A percentile compares a stretch with the other conserved stretches of the same genome.
These are phyloP conservation scores for Aleadryas rufinucha DNA, from an alignment of 2,113 vertebrate genomes.

Conservation along the genomic window DNA sequence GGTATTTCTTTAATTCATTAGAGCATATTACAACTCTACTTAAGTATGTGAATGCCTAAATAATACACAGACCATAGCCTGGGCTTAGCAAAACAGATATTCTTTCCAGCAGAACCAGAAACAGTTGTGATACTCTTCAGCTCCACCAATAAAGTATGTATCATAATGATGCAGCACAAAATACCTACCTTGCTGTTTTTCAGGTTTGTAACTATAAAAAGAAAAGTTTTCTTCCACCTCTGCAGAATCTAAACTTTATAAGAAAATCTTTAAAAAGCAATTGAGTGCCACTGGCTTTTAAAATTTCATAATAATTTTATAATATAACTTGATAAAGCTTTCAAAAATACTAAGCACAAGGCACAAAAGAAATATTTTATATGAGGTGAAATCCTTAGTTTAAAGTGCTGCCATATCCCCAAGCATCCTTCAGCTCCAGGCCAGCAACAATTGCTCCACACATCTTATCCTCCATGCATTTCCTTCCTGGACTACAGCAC, in stretches of 20 bases:
- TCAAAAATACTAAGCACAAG: background rate
- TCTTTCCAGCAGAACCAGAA: background rate
- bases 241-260: background rate
- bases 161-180: background rate
- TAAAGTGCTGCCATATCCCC: background rate
- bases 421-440: background rate
- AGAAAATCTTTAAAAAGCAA: background rate
- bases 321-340: background rate
- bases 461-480: background rate
- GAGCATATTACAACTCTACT: background rate
- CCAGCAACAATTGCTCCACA: background rate
- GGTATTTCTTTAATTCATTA: background rate
- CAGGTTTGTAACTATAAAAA: background rate
- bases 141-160: background rate
- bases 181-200: background rate
- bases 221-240: background rate
- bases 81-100: background rate
- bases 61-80: background rate
- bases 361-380: background rate
- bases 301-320: background rate
- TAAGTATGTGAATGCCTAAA: background rate
- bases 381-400: background rate
- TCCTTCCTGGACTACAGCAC: background rate
- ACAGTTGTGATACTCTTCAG: background rate
- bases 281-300: background rate